Percentiles rank a stretch among this genome's conserved stretches.
Evolutionary conservation across 2,888 invertebrate species (phyloP).

Genomic region (Trissonchulus sp.): DNA sequence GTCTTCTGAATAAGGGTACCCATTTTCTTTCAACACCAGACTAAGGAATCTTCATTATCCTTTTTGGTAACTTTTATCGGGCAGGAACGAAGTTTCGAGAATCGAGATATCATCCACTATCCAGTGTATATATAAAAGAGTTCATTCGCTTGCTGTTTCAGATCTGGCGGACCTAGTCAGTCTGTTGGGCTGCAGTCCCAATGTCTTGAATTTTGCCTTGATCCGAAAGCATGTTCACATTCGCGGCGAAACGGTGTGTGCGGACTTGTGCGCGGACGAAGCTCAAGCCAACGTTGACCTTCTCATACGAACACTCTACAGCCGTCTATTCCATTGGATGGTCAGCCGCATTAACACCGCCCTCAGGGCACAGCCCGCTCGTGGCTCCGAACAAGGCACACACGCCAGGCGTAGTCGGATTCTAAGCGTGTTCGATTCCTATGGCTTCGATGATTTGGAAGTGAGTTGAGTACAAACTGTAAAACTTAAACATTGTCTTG

Average conservation of each 20-base stretch:
- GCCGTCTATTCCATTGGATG: conserved; percentile 12
- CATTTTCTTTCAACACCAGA: too few relatives aligned
- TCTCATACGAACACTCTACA: conserved; percentile 15
- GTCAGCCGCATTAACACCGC: background rate
- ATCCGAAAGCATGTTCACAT: background rate
- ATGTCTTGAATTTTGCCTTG: background rate
- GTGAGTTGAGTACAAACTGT: too few relatives aligned
- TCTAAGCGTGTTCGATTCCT: background rate
- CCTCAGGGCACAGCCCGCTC: background rate
- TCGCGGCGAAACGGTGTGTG: background rate
- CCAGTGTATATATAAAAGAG: too few relatives aligned
- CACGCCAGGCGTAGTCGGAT: background rate
- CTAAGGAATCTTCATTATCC: too few relatives aligned
- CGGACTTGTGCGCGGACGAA: background rate
- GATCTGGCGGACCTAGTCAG: conserved; percentile 4
- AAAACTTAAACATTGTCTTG: too few relatives aligned
- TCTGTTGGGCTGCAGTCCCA: background rate
- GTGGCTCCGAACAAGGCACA: background rate
- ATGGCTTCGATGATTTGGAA: conserved; percentile 17
- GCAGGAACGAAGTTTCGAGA: too few relatives aligned
- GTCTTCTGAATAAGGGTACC: too few relatives aligned
- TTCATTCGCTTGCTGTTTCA: too few relatives aligned
- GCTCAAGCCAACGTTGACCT: background rate
- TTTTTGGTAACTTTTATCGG: too few relatives aligned
- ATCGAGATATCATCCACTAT: too few relatives aligned